Conservation (phyloP, 2,797 vertebrate species). For the Lates japonicus region DNA sequence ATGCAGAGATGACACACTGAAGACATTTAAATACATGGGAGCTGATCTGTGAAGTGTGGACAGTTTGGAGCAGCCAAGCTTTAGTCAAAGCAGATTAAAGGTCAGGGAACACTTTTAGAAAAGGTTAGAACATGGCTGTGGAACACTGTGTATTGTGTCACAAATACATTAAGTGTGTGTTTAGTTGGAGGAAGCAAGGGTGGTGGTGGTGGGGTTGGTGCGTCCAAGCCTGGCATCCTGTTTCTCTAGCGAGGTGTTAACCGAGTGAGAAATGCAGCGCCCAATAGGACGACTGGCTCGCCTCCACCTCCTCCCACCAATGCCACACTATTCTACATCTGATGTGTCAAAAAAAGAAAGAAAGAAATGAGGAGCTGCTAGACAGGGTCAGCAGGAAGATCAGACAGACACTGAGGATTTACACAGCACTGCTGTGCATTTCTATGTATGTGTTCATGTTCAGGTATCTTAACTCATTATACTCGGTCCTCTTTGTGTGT, state of each 20-base stretch:
- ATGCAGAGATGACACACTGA: slow-evolving; percentile 31
- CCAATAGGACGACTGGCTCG: slow-evolving; percentile 82
- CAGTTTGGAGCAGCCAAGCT: slow-evolving; percentile 16
- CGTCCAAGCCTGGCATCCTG: slow-evolving; percentile 79
- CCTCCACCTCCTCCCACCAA: slow-evolving; percentile 83
- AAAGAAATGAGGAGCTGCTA: slow-evolving; percentile 61
- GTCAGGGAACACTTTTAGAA: slow-evolving; percentile 34
- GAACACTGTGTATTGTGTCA: slow-evolving; percentile 31
- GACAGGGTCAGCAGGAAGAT: slow-evolving; percentile 82
- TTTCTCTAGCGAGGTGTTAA: slow-evolving; percentile 83
- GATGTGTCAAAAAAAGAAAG: slow-evolving; percentile 83
- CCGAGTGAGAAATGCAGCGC: slow-evolving; percentile 83
- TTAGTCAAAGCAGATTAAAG: slow-evolving; percentile 56
- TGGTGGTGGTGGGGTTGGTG: slow-evolving; percentile 39
- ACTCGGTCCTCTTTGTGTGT: slow-evolving; percentile 17
- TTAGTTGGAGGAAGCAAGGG: slow-evolving; percentile 30
- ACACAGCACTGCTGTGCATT: slow-evolving; percentile 43
- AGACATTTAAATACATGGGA: slow-evolving; percentile 42
- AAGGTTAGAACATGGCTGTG: slow-evolving; percentile 19
- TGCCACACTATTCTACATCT: slow-evolving; percentile 83
- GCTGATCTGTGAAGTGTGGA: slow-evolving; percentile 36
- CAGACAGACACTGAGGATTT: slow-evolving; percentile 73
- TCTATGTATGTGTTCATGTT: slow-evolving; percentile 46
- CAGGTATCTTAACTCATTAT: slow-evolving; percentile 35
- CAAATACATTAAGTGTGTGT: slow-evolving; percentile 51